These are phyloP conservation scores for Cepaea hortensis DNA, from an alignment of 2,888 invertebrate genomes.

Conservation along the genomic window DNA sequence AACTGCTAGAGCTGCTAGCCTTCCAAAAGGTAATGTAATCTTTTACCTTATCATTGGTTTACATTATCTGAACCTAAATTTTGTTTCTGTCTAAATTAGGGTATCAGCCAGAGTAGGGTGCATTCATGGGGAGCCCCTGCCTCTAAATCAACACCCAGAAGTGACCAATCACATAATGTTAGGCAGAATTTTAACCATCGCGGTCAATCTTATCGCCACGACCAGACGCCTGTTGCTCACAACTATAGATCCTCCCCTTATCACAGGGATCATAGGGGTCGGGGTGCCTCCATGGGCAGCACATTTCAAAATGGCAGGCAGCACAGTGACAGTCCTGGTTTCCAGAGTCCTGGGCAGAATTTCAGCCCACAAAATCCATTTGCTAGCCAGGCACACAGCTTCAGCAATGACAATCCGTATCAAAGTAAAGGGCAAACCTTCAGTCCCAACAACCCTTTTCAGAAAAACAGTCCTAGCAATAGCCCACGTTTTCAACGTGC, in stretches of 20 bases:
- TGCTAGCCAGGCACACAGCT: constrained; percentile 2
- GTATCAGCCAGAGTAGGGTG: neutral
- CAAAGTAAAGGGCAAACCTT: constrained; percentile 22
- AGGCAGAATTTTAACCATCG: neutral
- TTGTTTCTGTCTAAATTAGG: neutral
- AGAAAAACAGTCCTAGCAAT: neutral
- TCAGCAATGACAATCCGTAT: constrained; percentile 39
- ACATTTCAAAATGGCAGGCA: constrained; percentile 1
- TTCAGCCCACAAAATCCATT: constrained; percentile 42
- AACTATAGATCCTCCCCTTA: constrained; percentile 24
- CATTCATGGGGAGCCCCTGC: constrained; percentile 43
- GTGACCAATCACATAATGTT: neutral
- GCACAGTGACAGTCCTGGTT: constrained; percentile 16
- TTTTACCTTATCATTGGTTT: too few relatives aligned
- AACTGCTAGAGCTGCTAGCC: too few relatives aligned
- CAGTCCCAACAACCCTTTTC: constrained; percentile 25
- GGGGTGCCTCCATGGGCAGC: neutral
- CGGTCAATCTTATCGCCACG: neutral
- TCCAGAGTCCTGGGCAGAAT: constrained; percentile 14
- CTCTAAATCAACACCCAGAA: neutral
- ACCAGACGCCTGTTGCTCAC: neutral
- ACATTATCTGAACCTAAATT: too few relatives aligned
- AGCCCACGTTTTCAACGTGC: constrained; percentile 9
- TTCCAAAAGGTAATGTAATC: too few relatives aligned
- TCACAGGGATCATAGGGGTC: neutral